Conservation (phyloP, 2,888 invertebrate species). For the Diaphora mendica region DNA sequence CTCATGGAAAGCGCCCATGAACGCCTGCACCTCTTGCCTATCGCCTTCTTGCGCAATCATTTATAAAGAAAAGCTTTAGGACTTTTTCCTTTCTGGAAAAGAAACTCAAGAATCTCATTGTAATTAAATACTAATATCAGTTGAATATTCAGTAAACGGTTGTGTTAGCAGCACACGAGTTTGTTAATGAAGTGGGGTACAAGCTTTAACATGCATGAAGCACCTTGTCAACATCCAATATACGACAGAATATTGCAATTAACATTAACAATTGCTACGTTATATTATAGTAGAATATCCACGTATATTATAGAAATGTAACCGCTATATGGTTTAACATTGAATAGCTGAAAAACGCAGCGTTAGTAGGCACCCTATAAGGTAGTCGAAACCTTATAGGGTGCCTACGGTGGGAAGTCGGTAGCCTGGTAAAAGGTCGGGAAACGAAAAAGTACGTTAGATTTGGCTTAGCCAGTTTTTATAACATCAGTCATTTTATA, state of each 20-base stretch:
- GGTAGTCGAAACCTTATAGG: too few relatives aligned
- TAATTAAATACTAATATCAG: neutral
- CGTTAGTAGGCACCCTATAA: too few relatives aligned
- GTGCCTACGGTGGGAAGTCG: too few relatives aligned
- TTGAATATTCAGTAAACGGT: neutral
- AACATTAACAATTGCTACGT: neutral
- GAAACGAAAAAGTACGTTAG: too few relatives aligned
- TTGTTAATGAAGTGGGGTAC: neutral
- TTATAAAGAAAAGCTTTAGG: neutral
- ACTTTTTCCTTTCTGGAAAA: neutral
- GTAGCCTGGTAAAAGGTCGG: too few relatives aligned
- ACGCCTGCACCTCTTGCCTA: too few relatives aligned
- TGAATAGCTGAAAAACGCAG: neutral
- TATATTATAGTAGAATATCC: neutral
- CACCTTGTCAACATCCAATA: neutral
- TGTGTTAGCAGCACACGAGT: neutral
- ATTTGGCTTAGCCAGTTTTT: too few relatives aligned
- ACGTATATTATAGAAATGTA: neutral
- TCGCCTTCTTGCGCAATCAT: neutral
- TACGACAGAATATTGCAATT: neutral
- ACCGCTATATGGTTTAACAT: neutral
- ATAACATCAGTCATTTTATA: too few relatives aligned
- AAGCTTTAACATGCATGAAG: neutral
- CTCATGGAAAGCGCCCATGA: too few relatives aligned
- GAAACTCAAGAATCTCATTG: neutral